A percentile compares a stretch with the other conserved stretches of the same genome.
Evolutionary conservation across 2,797 vertebrate species (phyloP).

Genomic region (Eulemur coronatus): DNA sequence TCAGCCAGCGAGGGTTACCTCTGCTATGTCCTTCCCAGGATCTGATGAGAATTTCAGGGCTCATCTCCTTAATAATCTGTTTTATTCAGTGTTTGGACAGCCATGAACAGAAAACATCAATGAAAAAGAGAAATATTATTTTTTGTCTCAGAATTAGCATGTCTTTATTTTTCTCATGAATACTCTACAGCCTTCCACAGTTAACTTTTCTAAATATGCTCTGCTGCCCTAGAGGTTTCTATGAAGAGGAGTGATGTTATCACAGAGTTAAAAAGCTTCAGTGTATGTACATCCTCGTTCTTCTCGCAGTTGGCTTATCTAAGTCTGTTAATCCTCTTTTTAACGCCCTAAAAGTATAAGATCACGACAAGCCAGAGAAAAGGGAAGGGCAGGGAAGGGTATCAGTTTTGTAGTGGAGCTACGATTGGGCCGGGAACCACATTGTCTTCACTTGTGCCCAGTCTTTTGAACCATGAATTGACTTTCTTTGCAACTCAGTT

Average conservation of each 20-base stretch:
- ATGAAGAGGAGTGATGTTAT: background rate
- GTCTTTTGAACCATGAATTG: background rate
- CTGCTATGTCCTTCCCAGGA: background rate
- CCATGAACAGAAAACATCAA: background rate
- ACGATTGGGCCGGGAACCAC: background rate
- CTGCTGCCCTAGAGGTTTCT: background rate
- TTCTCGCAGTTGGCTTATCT: background rate
- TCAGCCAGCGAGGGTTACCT: background rate
- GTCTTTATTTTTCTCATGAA: background rate
- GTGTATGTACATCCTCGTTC: background rate
- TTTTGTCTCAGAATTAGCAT: background rate
- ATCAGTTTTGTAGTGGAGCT: background rate
- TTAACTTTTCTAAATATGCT: background rate
- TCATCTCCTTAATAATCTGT: background rate
- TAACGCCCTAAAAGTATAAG: background rate
- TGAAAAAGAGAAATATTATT: background rate
- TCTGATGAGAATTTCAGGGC: background rate
- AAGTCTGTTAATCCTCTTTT: background rate
- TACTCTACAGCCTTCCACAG: background rate
- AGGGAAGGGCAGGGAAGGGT: background rate
- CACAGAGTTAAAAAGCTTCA: background rate
- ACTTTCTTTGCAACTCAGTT: constrained; percentile 18
- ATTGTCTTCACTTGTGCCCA: background rate
- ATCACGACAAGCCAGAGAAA: background rate
- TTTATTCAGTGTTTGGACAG: background rate